These are phyloP conservation scores for Macrotrachela quadricornifera DNA, from an alignment of 1,140 invertebrate genomes.

Conservation along the genomic window DNA sequence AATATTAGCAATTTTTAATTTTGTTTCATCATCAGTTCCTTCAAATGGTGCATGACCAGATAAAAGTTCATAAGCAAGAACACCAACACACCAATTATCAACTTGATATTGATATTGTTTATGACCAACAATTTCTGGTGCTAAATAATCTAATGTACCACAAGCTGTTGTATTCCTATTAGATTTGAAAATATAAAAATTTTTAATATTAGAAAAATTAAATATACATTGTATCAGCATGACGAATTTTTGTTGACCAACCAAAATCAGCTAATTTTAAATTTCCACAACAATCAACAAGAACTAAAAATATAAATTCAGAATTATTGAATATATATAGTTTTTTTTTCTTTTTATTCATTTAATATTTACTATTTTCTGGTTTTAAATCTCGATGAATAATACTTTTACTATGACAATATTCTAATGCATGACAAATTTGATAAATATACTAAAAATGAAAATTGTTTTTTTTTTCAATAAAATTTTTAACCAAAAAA, in stretches of 20 bases:
- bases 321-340: too few species aligned
- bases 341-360: too few species aligned
- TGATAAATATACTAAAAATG: background rate
- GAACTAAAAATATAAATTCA: slow-evolving; percentile 32
- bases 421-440: background rate
- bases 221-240: slow-evolving; percentile 26
- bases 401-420: background rate
- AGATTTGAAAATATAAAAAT: background rate
- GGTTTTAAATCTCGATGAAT: slow-evolving; percentile 45
- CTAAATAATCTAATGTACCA: slow-evolving; percentile 78
- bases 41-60: slow-evolving; percentile 72
- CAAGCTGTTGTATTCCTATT: slow-evolving; percentile 63
- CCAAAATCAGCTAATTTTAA: slow-evolving; percentile 90
- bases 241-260: slow-evolving; percentile 1
- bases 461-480: background rate
- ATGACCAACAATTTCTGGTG: slow-evolving; percentile 79
- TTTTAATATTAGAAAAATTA: too few species aligned
- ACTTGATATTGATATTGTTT: slow-evolving; percentile 67
- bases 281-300: slow-evolving; percentile 57
- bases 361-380: slow-evolving; percentile 34
- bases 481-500: too few species aligned
- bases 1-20: slow-evolving; percentile 42
- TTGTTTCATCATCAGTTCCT: slow-evolving; percentile 51
- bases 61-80: slow-evolving; percentile 68
- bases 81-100: slow-evolving; percentile 75